Evolutionary conservation across 2,888 invertebrate species (phyloP).

Genomic region (Drosophila phalerata): DNA sequence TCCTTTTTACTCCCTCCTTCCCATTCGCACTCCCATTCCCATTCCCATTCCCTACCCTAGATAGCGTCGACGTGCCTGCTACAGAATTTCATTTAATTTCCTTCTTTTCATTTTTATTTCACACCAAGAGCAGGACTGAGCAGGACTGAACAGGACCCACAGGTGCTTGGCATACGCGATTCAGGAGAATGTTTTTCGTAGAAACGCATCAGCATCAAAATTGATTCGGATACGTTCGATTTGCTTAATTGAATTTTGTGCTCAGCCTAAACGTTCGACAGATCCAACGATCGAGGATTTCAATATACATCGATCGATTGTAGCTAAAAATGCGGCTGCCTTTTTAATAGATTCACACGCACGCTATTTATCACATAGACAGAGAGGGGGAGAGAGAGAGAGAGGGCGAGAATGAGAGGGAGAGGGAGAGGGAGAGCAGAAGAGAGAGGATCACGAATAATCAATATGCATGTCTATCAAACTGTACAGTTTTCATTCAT

Average conservation of each 20-base stretch:
- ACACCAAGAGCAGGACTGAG: constrained; percentile 41
- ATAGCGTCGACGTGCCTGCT: constrained; percentile 40
- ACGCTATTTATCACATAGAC: constrained; percentile 38
- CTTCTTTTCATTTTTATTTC: constrained; percentile 45
- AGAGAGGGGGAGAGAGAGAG: neutral
- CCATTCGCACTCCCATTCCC: constrained; percentile 15
- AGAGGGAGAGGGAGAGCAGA: neutral
- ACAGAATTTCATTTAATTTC: constrained; percentile 42
- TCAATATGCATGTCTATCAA: no score
- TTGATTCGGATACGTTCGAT: constrained; percentile 70
- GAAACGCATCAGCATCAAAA: constrained; percentile 66
- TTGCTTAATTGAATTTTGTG: constrained; percentile 78
- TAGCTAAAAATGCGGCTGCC: constrained; percentile 47
- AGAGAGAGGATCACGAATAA: neutral
- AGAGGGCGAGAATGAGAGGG: neutral
- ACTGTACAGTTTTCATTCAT: neutral
- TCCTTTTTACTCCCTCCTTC: neutral
- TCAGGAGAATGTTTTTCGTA: constrained; percentile 62
- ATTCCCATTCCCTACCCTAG: constrained; percentile 11
- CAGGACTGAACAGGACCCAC: constrained; percentile 30
- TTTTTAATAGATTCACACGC: constrained; percentile 75
- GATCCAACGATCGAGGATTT: constrained; percentile 24
- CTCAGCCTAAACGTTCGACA: constrained; percentile 18
- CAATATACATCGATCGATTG: constrained; percentile 25
- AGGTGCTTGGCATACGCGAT: constrained; percentile 54